A percentile compares a stretch with the other conserved stretches of the same genome.
Conservation (phyloP, 2,888 invertebrate species). For the Cinara cedri region DNA sequence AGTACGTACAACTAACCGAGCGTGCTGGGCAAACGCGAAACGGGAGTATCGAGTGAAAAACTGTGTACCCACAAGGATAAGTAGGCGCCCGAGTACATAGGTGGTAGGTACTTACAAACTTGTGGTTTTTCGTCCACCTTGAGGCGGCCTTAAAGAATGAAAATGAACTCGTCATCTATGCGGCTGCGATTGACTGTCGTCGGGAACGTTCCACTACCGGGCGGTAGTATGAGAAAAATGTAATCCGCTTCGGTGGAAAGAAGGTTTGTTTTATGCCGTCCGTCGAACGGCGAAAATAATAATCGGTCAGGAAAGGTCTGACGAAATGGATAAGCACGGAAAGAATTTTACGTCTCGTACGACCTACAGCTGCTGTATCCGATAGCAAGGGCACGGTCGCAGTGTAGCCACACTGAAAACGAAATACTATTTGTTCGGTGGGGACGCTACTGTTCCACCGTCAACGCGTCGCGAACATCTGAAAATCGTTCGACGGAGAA, state of each 20-base stretch:
- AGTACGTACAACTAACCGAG: no score
- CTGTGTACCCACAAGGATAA: no score
- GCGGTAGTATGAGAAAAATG: not conserved
- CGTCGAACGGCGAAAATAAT: conserved; percentile 7
- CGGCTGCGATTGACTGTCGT: not conserved
- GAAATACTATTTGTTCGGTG: no score
- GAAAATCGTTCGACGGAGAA: not conserved
- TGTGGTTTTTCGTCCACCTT: conserved; percentile 47
- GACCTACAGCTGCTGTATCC: conserved; percentile 39
- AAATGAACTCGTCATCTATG: conserved; percentile 32
- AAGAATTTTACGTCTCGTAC: not conserved
- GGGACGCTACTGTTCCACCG: no score
- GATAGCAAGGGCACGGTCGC: conserved; percentile 47
- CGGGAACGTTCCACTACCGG: not conserved
- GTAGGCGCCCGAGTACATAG: no score
- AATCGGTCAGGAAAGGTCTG: not conserved
- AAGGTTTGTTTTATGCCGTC: not conserved
- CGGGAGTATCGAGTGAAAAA: no score
- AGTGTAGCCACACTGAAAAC: conserved; percentile 27
- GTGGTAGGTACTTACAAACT: conserved; percentile 40
- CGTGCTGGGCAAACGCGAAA: not conserved
- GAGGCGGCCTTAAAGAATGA: conserved; percentile 51
- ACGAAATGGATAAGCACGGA: conserved; percentile 7
- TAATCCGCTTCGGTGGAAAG: not conserved
- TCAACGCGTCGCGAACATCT: not conserved